Evolutionary conservation across 1,140 invertebrate species (phyloP), one percentile per base, ranked within the genome.

Genomic region (Caenorhabditis remanei): DNA sequence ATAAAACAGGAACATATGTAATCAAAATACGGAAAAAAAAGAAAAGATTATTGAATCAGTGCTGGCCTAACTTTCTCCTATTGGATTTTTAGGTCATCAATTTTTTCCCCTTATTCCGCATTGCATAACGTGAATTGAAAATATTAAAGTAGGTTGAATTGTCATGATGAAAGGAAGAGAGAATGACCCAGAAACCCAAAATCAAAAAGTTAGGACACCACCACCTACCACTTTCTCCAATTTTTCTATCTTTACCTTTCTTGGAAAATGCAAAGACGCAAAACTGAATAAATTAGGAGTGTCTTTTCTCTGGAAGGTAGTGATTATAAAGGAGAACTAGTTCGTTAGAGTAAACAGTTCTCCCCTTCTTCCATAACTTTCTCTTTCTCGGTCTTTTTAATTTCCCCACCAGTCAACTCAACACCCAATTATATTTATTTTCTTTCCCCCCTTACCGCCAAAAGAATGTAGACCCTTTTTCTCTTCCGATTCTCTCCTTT

Each of bases 311-410:
- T 32, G 55, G 65, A 53, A 79, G 46, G 71, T 79, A 79, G 71
- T 79, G 71, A 79, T 79, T 79, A 79, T 79, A 63, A 32, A 75
- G n/a, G 43, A 43, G 43, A 79, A 79, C 71, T 79, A 50, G 71
- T 79, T 79, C 19, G 43, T 79, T 50, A 24, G 19, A 79, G 71
- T 79, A 79, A 71, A 79, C 71, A 79, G 46, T 79, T 50, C 46
- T n/a, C 53, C 71, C 46, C 46, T 71, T 71, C 67, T 41, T 48
- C 46, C 11, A 8, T 41, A 46, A n/a, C 16, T 71, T 50, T n/a
- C n/a, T 79, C 21, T 50, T 48, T 79, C 40, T 50, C n/a, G n/a
- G n/a, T 79, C 46, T 48, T 79, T 46, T 19, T 79, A 79, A 79
- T 79, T 79, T 79, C 46, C n/a, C 53, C 53, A 32, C 13, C 71